Percentiles rank a stretch among this genome's conserved stretches.
Conservation (phyloP, 2,888 invertebrate genomes). For the Phyllotreta cruciferae region DNA sequence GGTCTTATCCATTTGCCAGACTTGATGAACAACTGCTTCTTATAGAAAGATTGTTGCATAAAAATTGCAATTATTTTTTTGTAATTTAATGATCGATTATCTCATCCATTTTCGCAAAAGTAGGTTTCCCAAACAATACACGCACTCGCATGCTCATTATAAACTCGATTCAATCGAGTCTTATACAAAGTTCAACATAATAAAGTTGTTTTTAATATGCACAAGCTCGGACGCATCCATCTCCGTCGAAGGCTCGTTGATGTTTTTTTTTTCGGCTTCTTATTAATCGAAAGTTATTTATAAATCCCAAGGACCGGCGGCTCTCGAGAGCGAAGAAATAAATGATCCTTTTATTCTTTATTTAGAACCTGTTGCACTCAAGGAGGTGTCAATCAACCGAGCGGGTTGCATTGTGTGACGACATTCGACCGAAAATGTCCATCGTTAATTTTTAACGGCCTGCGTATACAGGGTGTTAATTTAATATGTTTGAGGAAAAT, state of each 20-base stretch:
- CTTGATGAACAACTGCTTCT: too few species aligned
- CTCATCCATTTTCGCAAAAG: too few species aligned
- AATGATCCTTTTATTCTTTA: constrained; percentile 20
- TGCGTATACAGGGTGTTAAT: too few species aligned
- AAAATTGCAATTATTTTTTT: too few species aligned
- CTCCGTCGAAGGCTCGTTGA: not conserved
- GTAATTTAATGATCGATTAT: too few species aligned
- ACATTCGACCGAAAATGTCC: not conserved
- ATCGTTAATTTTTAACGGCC: too few species aligned
- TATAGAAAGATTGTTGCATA: too few species aligned
- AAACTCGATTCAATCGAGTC: too few species aligned
- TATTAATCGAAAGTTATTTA: constrained; percentile 16
- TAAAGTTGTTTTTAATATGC: constrained; percentile 15
- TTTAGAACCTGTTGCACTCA: constrained; percentile 24
- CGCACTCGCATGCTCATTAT: too few species aligned
- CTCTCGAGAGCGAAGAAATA: constrained; percentile 12
- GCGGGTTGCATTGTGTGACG: constrained; percentile 6
- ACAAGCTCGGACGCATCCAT: not conserved
- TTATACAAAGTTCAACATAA: not conserved
- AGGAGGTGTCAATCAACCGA: constrained; percentile 23
- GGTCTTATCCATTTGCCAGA: too few species aligned
- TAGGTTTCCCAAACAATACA: too few species aligned
- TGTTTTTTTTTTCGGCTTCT: not conserved
- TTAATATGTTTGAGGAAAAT: too few species aligned
- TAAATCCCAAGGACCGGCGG: constrained; percentile 19